phyloP scores from a whole-genome alignment of 35 echinoderm and acorn worm species.

The Nesometra sesokonis region DNA sequence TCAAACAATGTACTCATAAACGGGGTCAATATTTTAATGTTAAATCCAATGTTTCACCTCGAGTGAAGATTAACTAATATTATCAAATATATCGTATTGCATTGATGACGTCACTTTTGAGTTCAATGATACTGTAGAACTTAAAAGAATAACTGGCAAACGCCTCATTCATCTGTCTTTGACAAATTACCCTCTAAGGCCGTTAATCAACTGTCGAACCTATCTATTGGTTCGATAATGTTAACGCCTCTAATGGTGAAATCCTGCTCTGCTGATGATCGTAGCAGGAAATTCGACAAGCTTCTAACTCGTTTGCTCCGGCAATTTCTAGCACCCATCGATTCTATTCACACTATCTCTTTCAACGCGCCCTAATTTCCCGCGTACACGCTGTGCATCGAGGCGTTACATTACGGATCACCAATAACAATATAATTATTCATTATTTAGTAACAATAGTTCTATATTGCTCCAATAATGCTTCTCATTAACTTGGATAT shows the following conservation, averaged over 20 bases:
- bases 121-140: neutral
- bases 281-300: neutral
- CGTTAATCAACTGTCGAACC: neutral
- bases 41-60: neutral
- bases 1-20: too few species aligned
- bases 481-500: too few species aligned
- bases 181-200: neutral
- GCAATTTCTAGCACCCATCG: neutral
- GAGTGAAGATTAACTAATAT: neutral
- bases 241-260: neutral
- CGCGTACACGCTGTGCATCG: too few species aligned
- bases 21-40: neutral
- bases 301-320: neutral
- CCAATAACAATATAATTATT: too few species aligned
- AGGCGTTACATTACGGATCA: too few species aligned
- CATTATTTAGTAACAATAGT: too few species aligned
- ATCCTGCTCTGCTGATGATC: neutral
- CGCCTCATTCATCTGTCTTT: neutral
- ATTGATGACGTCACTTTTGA: neutral
- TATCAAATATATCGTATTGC: neutral
- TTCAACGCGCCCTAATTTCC: neutral
- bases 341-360: neutral
- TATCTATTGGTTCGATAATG: neutral
- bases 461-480: too few species aligned
- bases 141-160: neutral